phyloP scores from a whole-genome alignment of 2,113 vertebrate genomes.

The Oncorhynchus nerka region DNA sequence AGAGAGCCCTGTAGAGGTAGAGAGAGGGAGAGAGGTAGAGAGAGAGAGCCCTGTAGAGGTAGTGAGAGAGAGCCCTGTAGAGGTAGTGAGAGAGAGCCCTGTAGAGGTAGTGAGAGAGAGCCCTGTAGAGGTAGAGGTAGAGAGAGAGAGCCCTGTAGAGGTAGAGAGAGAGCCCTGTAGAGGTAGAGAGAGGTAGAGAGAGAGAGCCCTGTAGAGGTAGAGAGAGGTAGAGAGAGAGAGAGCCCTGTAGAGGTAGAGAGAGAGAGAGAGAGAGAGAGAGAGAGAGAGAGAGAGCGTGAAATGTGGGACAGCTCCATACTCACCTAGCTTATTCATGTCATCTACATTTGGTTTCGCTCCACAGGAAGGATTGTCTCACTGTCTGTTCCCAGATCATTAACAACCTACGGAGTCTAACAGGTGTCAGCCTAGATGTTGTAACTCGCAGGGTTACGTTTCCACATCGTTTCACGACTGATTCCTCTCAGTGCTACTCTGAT shows the following conservation, averaged over 20 bases:
- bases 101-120: too few relatives aligned
- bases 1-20: too few relatives aligned
- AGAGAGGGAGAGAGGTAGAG: too few relatives aligned
- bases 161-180: too few relatives aligned
- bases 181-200: not conserved
- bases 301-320: slow-evolving; percentile 14
- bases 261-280: not conserved
- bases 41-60: too few relatives aligned
- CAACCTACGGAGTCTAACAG: not conserved
- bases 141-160: not conserved
- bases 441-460: not conserved
- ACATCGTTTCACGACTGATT: not conserved
- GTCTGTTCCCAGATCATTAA: not conserved
- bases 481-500: not conserved
- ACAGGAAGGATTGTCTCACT: not conserved
- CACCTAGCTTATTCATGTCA: slow-evolving; percentile 20
- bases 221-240: not conserved
- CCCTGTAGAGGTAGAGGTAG: slow-evolving; percentile 6
- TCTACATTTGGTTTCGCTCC: not conserved
- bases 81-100: too few relatives aligned
- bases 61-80: too few relatives aligned
- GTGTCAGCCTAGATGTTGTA: not conserved
- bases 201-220: too few relatives aligned
- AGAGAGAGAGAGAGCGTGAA: not conserved
- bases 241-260: not conserved